A percentile compares a stretch with the other conserved stretches of the same genome.
phyloP scores from a whole-genome alignment of 2,113 vertebrate genomes.

The Cyphomyrus discorhynchus region DNA sequence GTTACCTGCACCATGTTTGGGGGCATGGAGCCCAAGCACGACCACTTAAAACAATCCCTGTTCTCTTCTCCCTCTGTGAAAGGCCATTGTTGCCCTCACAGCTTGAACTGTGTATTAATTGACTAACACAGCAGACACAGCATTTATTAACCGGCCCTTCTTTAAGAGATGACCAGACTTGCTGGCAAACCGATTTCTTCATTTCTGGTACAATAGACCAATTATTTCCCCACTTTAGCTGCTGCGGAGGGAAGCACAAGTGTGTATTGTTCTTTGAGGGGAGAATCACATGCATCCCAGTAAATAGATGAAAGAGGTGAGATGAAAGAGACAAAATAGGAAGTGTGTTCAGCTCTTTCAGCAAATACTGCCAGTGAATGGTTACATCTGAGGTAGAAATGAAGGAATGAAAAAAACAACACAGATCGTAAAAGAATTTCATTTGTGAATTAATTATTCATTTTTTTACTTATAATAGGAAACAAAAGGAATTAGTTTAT shows the following conservation, averaged over 20 bases:
- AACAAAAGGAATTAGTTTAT: background rate
- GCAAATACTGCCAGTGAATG: background rate
- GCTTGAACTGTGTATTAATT: constrained; percentile 22
- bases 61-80: constrained; percentile 10
- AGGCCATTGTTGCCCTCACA: constrained; percentile 16
- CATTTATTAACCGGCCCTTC: background rate
- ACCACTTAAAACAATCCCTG: background rate
- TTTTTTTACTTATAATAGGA: background rate
- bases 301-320: background rate
- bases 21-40: background rate
- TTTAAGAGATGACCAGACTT: background rate
- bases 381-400: background rate
- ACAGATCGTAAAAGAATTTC: background rate
- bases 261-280: background rate
- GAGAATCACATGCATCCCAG: background rate
- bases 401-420: background rate
- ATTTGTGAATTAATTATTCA: background rate
- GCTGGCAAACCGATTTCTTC: background rate
- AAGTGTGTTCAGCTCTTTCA: background rate
- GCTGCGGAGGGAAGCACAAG: background rate
- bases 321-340: background rate
- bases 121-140: constrained; percentile 18
- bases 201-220: constrained; percentile 5
- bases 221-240: background rate
- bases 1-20: constrained; percentile 6